These are phyloP conservation scores for Neoitamus cyanurus DNA, from an alignment of 2,888 invertebrate genomes.

Conservation along the genomic window DNA sequence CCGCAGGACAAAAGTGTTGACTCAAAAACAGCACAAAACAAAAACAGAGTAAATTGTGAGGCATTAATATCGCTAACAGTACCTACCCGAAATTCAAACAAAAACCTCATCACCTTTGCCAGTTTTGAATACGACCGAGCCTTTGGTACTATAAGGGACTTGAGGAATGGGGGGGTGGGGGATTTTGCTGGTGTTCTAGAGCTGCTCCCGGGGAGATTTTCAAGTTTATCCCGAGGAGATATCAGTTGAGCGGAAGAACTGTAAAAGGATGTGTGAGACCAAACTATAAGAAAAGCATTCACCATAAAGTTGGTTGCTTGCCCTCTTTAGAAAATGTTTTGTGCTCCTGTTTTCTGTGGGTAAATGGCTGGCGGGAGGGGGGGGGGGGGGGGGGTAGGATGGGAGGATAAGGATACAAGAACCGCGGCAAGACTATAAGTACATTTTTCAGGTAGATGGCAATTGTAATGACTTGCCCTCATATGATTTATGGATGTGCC, in stretches of 20 bases:
- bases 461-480: background rate
- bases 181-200: background rate
- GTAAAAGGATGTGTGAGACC: background rate
- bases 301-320: background rate
- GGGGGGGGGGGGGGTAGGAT: background rate
- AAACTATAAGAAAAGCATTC: background rate
- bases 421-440: too few species aligned
- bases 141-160: background rate
- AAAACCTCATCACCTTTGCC: background rate
- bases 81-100: background rate
- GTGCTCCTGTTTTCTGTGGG: background rate
- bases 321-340: background rate
- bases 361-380: background rate
- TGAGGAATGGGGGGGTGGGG: rapidly evolving
- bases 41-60: background rate
- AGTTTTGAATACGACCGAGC: background rate
- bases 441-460: background rate
- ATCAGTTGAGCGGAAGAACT: background rate
- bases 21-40: background rate
- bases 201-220: background rate
- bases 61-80: background rate
- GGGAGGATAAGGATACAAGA: background rate
- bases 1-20: background rate
- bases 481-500: background rate
- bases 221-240: background rate